Conservation (phyloP, 1,140 invertebrate species). For the Acromyrmex charruanus region DNA sequence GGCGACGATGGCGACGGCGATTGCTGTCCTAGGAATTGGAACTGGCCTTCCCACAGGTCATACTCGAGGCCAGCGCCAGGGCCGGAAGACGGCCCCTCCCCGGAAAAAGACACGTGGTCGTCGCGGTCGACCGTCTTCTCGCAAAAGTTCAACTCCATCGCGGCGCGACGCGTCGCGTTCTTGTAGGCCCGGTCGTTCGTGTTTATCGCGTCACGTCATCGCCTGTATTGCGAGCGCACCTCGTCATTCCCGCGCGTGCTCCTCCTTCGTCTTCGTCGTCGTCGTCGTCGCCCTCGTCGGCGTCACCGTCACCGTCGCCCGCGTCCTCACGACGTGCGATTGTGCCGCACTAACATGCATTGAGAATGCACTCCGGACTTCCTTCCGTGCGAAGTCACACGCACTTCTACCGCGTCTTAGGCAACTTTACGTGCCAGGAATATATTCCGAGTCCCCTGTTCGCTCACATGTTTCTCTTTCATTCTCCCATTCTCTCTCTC, state of each 20-base stretch:
- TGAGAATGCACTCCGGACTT: slow-evolving; percentile 21
- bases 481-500: neutral
- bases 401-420: slow-evolving; percentile 68
- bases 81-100: slow-evolving; percentile 70
- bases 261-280: slow-evolving; percentile 24
- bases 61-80: slow-evolving; percentile 88
- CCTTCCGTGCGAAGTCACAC: slow-evolving; percentile 52
- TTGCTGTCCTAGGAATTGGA: slow-evolving; percentile 90
- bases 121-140: slow-evolving; percentile 63
- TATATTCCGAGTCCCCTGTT: slow-evolving; percentile 58
- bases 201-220: slow-evolving; percentile 72
- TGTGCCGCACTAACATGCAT: neutral
- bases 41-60: slow-evolving; percentile 95
- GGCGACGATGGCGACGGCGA: neutral
- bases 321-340: slow-evolving; percentile 16
- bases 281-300: slow-evolving; percentile 43
- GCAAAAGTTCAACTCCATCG: slow-evolving; percentile 61
- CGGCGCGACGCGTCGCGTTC: slow-evolving; percentile 29
- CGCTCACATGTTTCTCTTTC: neutral
- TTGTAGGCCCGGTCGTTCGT: slow-evolving; percentile 58
- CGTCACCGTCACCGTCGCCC: slow-evolving; percentile 55
- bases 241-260: slow-evolving; percentile 65
- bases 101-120: slow-evolving; percentile 59
- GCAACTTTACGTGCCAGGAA: slow-evolving; percentile 71
- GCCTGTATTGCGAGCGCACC: slow-evolving; percentile 64